These are phyloP conservation scores for Onchidella celtica DNA, from an alignment of 2,888 invertebrate species.

Conservation along the genomic window DNA sequence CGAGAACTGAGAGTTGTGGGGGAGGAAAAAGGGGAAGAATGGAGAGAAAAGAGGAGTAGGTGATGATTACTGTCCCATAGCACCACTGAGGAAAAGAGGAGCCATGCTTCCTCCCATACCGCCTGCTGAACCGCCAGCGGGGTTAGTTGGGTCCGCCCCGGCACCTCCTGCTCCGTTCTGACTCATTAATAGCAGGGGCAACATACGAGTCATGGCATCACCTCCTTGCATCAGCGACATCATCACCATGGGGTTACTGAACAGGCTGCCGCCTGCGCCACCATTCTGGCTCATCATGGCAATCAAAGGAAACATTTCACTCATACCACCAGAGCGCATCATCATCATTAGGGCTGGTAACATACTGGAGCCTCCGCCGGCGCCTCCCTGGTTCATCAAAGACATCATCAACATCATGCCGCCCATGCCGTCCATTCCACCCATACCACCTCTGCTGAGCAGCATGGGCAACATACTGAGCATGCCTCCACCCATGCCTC, in stretches of 20 bases:
- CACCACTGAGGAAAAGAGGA: constrained; percentile 23
- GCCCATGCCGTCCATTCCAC: neutral
- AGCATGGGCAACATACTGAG: neutral
- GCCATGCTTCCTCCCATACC: constrained; percentile 22
- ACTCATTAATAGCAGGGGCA: constrained; percentile 12
- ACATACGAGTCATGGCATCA: neutral
- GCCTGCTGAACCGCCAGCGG: neutral
- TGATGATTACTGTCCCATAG: constrained; percentile 13
- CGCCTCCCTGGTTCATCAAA: neutral
- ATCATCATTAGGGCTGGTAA: constrained; percentile 1
- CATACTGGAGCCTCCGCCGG: constrained; percentile 8
- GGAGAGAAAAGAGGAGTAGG: neutral
- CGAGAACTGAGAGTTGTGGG: neutral
- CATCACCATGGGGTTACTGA: constrained; percentile 37
- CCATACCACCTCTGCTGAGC: neutral
- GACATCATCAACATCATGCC: neutral
- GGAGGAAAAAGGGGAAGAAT: neutral
- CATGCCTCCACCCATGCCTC: neutral
- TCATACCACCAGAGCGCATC: neutral
- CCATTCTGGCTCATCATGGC: too few relatives aligned
- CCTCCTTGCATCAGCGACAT: constrained; percentile 22
- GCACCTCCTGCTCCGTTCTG: neutral
- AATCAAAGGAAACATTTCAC: too few relatives aligned
- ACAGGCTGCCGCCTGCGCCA: neutral
- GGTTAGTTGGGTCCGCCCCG: neutral